phyloP scores from a whole-genome alignment of 2,113 vertebrate genomes.

The Cryptomyrus ogoouensis region DNA sequence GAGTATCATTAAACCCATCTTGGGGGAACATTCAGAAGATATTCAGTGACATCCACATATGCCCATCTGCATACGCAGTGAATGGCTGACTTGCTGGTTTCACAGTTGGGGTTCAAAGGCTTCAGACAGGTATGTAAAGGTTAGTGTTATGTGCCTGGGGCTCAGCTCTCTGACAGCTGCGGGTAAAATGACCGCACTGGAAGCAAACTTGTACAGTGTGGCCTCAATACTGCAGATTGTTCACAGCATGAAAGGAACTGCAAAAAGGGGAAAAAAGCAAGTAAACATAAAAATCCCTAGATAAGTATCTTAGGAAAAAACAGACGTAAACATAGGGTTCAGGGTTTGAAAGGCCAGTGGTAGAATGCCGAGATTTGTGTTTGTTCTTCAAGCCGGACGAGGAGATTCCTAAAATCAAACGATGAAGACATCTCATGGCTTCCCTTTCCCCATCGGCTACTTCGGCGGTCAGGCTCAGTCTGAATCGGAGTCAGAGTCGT shows the following conservation, averaged over 20 bases:
- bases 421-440: neutral
- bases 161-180: neutral
- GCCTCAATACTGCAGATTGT: neutral
- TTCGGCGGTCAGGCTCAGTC: slow-evolving; percentile 58
- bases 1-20: neutral
- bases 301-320: neutral
- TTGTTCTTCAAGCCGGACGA: neutral
- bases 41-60: neutral
- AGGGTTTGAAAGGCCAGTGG: neutral
- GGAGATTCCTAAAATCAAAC: neutral
- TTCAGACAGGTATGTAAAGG: neutral
- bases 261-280: neutral
- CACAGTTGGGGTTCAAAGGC: neutral
- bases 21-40: neutral
- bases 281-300: neutral
- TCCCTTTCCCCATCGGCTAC: neutral
- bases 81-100: neutral
- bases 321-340: neutral
- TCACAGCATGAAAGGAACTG: neutral
- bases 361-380: neutral
- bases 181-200: neutral
- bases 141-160: neutral
- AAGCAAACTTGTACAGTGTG: neutral
- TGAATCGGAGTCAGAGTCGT: slow-evolving; percentile 73
- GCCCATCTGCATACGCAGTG: neutral